phyloP scores from a whole-genome alignment of 2,888 invertebrate species.

The Tetramorium bicarinatum region DNA sequence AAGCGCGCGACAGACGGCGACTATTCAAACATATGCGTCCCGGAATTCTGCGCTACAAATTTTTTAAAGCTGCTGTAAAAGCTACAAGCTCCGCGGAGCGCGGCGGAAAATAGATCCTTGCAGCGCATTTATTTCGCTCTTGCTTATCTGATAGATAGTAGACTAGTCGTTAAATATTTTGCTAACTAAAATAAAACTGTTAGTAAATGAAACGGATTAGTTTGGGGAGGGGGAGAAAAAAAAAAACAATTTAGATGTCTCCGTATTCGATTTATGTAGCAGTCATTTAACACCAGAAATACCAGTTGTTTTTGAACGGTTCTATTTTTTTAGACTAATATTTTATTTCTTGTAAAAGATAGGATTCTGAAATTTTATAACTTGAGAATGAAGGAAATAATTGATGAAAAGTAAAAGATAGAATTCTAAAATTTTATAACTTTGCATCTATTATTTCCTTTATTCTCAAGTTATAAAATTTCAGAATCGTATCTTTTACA shows the following conservation, averaged over 20 bases:
- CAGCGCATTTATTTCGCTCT: neutral
- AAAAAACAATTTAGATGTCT: neutral
- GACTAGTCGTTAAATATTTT: neutral
- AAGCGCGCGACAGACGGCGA: neutral
- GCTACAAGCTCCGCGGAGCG: neutral
- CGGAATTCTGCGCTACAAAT: neutral
- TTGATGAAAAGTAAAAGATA: too few relatives aligned
- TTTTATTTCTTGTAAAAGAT: too few relatives aligned
- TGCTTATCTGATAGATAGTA: neutral
- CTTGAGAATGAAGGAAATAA: too few relatives aligned
- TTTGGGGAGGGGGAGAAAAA: neutral
- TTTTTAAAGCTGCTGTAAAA: slow-evolving; percentile 14
- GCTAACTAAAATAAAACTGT: neutral
- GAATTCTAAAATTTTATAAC: too few relatives aligned
- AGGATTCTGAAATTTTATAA: too few relatives aligned
- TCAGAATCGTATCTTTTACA: too few relatives aligned
- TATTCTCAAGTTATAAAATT: too few relatives aligned
- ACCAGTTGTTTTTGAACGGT: too few relatives aligned
- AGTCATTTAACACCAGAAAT: neutral
- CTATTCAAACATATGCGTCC: neutral
- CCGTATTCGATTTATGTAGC: neutral
- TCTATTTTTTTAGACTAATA: too few relatives aligned
- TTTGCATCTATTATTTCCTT: too few relatives aligned
- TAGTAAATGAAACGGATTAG: neutral
- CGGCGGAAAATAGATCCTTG: neutral